A percentile compares a stretch with the other conserved stretches of the same genome.
Conservation (phyloP, 2,888 invertebrate species). For the Erannis defoliaria region DNA sequence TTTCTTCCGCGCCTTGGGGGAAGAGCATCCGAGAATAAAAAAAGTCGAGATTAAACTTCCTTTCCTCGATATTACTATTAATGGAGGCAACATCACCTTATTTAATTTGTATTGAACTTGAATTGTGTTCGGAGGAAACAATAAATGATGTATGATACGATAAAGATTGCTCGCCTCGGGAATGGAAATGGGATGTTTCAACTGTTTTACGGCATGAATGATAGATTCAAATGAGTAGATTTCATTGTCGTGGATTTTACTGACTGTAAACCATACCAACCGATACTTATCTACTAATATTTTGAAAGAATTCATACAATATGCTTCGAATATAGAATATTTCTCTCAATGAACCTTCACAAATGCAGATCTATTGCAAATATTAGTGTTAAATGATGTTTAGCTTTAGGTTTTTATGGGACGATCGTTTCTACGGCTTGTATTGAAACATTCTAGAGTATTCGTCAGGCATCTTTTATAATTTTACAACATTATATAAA, state of each 20-base stretch:
- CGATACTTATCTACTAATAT: neutral
- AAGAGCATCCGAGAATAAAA: slow-evolving; percentile 35
- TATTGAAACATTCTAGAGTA: slow-evolving; percentile 14
- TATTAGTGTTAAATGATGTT: slow-evolving; percentile 30
- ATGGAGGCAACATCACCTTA: slow-evolving; percentile 23
- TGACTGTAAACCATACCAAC: neutral
- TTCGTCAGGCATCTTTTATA: slow-evolving; percentile 1
- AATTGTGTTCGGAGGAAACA: slow-evolving; percentile 24
- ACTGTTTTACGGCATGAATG: slow-evolving; percentile 19
- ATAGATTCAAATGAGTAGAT: slow-evolving; percentile 25
- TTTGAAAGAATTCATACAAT: neutral
- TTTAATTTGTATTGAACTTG: slow-evolving; percentile 35
- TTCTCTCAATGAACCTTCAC: neutral
- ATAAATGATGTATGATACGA: slow-evolving; percentile 22
- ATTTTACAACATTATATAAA: neutral
- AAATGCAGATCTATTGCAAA: slow-evolving; percentile 12
- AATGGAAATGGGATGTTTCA: slow-evolving; percentile 9
- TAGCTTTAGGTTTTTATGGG: slow-evolving; percentile 18
- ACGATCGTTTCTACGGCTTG: slow-evolving; percentile 9
- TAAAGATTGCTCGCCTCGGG: slow-evolving; percentile 1
- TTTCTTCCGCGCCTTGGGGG: slow-evolving; percentile 35
- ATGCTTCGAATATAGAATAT: neutral
- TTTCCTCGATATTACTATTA: slow-evolving; percentile 31
- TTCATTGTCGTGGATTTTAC: slow-evolving; percentile 15
- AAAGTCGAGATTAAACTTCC: slow-evolving; percentile 44